Percentiles rank a stretch among this genome's conserved stretches.
phyloP scores from a whole-genome alignment of 2,888 invertebrate species.

The Drosophila siamana region DNA sequence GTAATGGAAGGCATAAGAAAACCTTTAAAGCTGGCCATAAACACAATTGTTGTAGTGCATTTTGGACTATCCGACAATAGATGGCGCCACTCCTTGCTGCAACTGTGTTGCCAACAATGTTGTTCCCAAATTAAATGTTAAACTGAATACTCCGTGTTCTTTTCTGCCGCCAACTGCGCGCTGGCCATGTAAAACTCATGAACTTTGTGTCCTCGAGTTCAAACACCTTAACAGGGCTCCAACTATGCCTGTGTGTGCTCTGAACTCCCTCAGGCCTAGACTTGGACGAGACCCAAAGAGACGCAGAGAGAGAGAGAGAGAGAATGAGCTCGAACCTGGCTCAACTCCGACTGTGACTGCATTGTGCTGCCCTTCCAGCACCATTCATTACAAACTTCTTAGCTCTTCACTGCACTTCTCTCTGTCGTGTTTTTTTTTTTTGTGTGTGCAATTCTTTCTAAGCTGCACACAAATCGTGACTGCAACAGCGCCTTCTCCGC shows the following conservation, averaged over 20 bases:
- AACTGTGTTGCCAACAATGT: constrained; percentile 13
- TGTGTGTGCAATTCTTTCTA: constrained; percentile 51
- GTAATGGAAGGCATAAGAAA: neutral
- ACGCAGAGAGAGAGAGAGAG: neutral
- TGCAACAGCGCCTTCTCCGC: constrained; percentile 24
- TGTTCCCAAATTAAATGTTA: constrained; percentile 31
- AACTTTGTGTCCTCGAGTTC: constrained; percentile 54
- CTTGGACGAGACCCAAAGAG: constrained; percentile 26
- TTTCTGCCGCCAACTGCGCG: constrained; percentile 1
- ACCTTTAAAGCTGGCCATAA: neutral
- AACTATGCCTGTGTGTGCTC: constrained; percentile 7
- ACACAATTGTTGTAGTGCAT: neutral
- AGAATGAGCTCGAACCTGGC: constrained; percentile 14
- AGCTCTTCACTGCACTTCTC: neutral
- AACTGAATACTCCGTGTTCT: constrained; percentile 14
- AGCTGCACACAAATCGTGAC: constrained; percentile 72
- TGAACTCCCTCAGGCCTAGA: constrained; percentile 33
- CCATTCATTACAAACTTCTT: constrained; percentile 40
- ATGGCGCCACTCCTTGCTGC: constrained; percentile 15
- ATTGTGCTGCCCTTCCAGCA: constrained; percentile 19
- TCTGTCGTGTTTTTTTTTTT: constrained; percentile 10
- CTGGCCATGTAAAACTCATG: constrained; percentile 25
- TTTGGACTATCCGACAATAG: neutral
- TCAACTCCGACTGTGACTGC: constrained; percentile 13
- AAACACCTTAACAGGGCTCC: constrained; percentile 58